Base-by-base conservation (phyloP, 2,797 vertebrate species). In the Rhinella marina region DNA sequence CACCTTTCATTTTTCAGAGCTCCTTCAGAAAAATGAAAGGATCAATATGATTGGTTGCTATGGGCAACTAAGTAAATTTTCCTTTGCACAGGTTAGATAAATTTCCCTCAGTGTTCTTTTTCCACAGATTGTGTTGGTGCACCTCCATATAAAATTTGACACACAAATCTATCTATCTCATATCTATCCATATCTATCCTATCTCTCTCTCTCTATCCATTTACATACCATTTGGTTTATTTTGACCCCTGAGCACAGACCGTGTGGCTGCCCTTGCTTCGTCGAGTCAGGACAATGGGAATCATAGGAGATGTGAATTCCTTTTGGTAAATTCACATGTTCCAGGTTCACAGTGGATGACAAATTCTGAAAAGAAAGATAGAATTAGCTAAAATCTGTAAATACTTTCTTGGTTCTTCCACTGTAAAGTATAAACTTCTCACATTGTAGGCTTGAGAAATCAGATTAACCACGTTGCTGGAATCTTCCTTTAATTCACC, bases 391-490 rank as follows among this genome's bases (percentile, higher is more conserved):
- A 73, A 68, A 27, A 68, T 29, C 16, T 27, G 27, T 68, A 68
- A 68, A 68, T 14, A 13, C 11, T 16, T 29, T 73, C 32, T 48
- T 73, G 9, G 17, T 8, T 41, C 7, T 73, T 41, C 70, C 19
- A 48, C 32, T 48, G 10, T 10, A 21, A 48, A 41, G 2, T 21
- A 81, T n/a, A 7, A 1, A 64, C 14, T 48, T 41, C 92, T 94
- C 89, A 96, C 96, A 29, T 92, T 91, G 27, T 96, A 96, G 1
- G 95, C 96, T 0, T 96, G 94, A n/a, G 93, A 92, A 81, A 96
- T 96, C 81, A 96, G 94, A 91, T 96, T 94, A 1, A 96, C 94
- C 84, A 96, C 94, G 7, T 96, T 96, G 91, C 95, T 95, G 82
- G 96, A 96, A 88, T 96, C 95, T 0, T 94, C 90, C 9, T 92